Percentiles rank a stretch among this genome's conserved stretches.
Conservation (phyloP, 2,113 vertebrate genomes). For the Callipepla squamata region DNA sequence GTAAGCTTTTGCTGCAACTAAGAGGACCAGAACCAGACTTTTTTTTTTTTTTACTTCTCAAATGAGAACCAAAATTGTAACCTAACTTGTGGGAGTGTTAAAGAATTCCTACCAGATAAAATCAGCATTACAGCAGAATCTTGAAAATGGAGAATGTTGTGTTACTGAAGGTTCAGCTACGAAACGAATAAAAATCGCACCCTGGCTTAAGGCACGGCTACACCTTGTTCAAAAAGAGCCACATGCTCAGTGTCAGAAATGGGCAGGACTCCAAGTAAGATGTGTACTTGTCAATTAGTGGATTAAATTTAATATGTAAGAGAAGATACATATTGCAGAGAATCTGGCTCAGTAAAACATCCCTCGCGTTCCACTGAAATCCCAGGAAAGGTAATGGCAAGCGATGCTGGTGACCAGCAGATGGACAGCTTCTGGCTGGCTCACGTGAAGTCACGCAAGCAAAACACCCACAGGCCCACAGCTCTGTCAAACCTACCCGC, state of each 20-base stretch:
- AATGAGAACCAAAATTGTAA: conserved; percentile 13
- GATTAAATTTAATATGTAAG: background rate
- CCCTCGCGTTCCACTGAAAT: background rate
- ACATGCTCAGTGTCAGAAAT: conserved; percentile 5
- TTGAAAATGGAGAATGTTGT: background rate
- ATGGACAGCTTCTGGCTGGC: background rate
- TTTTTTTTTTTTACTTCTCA: background rate
- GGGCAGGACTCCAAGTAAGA: conserved; percentile 19
- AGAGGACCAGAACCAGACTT: background rate
- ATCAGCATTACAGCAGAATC: background rate
- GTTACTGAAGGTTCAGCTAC: background rate
- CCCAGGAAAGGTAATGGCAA: background rate
- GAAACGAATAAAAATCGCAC: background rate
- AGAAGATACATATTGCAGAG: background rate
- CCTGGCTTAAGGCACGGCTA: background rate
- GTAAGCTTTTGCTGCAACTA: background rate
- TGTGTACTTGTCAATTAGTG: conserved; percentile 5
- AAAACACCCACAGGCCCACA: background rate
- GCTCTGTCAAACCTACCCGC: background rate
- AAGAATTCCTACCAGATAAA: background rate
- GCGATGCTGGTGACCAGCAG: accelerated
- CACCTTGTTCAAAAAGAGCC: conserved; percentile 12
- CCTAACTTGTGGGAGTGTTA: background rate
- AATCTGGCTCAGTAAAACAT: background rate
- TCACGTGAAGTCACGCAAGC: background rate